Percentiles rank a stretch among this genome's conserved stretches.
phyloP scores from a whole-genome alignment of 2,113 vertebrate genomes.

The Callaeas wilsoni region DNA sequence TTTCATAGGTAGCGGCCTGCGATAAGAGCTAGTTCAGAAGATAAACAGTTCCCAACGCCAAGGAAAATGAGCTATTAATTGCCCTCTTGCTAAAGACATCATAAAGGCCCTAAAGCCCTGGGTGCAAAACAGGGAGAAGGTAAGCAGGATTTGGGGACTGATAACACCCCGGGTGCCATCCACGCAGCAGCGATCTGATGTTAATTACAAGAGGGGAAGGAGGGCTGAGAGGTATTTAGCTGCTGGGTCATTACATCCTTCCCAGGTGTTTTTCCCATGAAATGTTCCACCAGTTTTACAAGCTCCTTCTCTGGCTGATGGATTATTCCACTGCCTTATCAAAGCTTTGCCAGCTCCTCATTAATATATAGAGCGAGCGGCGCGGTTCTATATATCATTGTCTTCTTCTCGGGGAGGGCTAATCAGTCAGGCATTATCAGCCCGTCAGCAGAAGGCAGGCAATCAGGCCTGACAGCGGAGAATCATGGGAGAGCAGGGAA shows the following conservation, averaged over 20 bases:
- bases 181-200: slow-evolving; percentile 67
- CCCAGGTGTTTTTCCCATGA: slow-evolving; percentile 76
- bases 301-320: slow-evolving; percentile 79
- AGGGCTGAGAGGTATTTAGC: slow-evolving; percentile 73
- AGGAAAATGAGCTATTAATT: slow-evolving; percentile 81
- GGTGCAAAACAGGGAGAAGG: slow-evolving; percentile 45
- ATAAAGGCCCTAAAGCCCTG: slow-evolving; percentile 53
- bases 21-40: slow-evolving; percentile 74
- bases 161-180: slow-evolving; percentile 57
- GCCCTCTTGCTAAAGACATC: slow-evolving; percentile 70
- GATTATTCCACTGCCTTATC: slow-evolving; percentile 87
- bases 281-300: slow-evolving; percentile 75
- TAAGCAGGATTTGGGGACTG: slow-evolving; percentile 63
- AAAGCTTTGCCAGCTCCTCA: slow-evolving; percentile 89
- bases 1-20: slow-evolving; percentile 68
- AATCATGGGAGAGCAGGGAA: slow-evolving; percentile 87
- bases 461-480: slow-evolving; percentile 86
- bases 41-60: slow-evolving; percentile 74
- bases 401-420: slow-evolving; percentile 87
- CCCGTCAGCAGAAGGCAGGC: slow-evolving; percentile 88
- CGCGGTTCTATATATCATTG: slow-evolving; percentile 86
- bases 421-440: slow-evolving; percentile 93
- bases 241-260: slow-evolving; percentile 74
- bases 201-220: slow-evolving; percentile 72
- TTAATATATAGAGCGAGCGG: slow-evolving; percentile 87